Percentiles rank a stretch among this genome's conserved stretches.
phyloP scores from a whole-genome alignment of 2,888 invertebrate species.

The Dicyrtoma fusca region DNA sequence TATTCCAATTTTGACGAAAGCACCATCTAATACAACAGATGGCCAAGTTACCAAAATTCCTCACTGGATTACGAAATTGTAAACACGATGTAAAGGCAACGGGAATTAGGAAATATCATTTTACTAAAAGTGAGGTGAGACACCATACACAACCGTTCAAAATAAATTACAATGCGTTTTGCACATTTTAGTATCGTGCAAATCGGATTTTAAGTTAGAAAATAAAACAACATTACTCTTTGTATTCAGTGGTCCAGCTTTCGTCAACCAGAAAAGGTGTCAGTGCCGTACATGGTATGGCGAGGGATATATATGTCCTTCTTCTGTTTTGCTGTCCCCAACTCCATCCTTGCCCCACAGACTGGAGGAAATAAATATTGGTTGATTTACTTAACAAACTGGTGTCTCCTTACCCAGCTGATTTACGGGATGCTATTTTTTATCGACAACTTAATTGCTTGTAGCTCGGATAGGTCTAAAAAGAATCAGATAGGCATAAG shows the following conservation, averaged over 20 bases:
- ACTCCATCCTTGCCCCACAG: background rate
- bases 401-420: background rate
- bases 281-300: background rate
- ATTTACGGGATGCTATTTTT: background rate
- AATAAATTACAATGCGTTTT: background rate
- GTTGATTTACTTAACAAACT: conserved; percentile 9
- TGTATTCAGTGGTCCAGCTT: background rate
- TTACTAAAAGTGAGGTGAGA: conserved; percentile 8
- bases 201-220: too few relatives aligned
- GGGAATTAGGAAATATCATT: background rate
- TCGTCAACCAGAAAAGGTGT: background rate
- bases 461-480: too few relatives aligned
- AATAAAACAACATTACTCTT: too few relatives aligned
- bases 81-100: background rate
- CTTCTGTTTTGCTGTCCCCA: background rate
- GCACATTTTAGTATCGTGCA: background rate
- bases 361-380: background rate
- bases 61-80: too few relatives aligned
- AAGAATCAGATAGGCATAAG: too few relatives aligned
- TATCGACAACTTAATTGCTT: background rate
- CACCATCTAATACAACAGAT: too few relatives aligned
- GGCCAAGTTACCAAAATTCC: too few relatives aligned
- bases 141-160: background rate
- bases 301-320: background rate
- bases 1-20: too few relatives aligned